A percentile compares a stretch with the other conserved stretches of the same genome.
These are phyloP conservation scores for Dinocampus coccinellae DNA, from an alignment of 2,888 invertebrate genomes.

Conservation along the genomic window DNA sequence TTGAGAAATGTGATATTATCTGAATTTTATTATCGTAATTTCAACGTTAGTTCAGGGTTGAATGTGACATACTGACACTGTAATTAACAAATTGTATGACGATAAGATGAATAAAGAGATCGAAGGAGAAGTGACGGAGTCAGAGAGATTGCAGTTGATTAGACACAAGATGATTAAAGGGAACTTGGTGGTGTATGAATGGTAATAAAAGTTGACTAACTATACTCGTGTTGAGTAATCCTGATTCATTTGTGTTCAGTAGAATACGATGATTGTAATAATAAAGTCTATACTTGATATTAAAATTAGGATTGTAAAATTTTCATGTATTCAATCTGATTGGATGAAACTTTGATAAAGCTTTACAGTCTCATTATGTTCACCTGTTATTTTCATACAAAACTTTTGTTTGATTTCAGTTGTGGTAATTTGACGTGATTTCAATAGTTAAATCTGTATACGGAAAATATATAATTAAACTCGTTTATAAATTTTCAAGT, in stretches of 20 bases:
- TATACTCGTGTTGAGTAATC: no score
- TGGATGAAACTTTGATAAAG: neutral
- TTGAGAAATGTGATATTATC: constrained; percentile 27
- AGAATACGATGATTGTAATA: no score
- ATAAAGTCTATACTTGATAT: neutral
- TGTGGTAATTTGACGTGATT: neutral
- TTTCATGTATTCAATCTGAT: neutral
- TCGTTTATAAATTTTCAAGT: no score
- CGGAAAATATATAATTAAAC: neutral
- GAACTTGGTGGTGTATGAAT: constrained; percentile 27
- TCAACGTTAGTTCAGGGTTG: constrained; percentile 7
- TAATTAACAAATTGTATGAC: constrained; percentile 32
- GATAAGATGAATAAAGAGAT: neutral
- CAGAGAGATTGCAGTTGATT: neutral
- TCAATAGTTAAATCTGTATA: neutral
- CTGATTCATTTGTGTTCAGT: no score
- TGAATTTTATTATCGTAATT: constrained; percentile 26
- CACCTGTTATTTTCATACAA: neutral
- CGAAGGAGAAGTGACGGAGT: neutral
- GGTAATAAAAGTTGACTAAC: constrained; percentile 17
- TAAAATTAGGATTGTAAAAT: neutral
- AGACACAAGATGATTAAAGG: neutral
- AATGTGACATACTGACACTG: constrained; percentile 18
- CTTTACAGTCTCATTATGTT: neutral
- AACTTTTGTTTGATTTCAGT: neutral